Evolutionary conservation across 2,113 vertebrate genomes (phyloP).

Genomic region (Chaenocephalus aceratus): DNA sequence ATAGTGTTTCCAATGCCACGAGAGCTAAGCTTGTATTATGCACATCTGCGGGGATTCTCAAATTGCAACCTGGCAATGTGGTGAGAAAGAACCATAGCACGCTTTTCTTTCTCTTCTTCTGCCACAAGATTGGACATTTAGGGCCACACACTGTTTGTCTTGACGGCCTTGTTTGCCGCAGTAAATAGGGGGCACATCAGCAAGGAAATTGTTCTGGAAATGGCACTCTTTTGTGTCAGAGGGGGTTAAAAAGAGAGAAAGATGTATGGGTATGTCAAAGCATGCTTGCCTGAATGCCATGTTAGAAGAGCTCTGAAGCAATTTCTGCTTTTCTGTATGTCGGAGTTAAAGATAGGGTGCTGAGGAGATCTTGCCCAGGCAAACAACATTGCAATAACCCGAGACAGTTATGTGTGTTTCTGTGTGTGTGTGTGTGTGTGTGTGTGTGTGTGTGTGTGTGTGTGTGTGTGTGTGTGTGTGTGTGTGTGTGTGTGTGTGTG

Average conservation of each 20-base stretch:
- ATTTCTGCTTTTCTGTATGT: conserved; percentile 24
- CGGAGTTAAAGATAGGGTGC: conserved; percentile 29
- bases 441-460: conserved; percentile 33
- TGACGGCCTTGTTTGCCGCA: conserved; percentile 7
- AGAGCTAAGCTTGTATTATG: conserved; percentile 52
- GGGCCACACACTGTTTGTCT: conserved; percentile 34
- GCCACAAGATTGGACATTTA: conserved; percentile 50
- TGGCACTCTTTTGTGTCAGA: conserved; percentile 35
- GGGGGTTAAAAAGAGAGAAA: conserved; percentile 9
- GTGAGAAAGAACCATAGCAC: conserved; percentile 26
- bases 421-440: conserved; percentile 32
- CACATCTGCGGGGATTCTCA: conserved; percentile 64
- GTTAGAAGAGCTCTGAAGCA: conserved; percentile 17
- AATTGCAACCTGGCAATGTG: conserved; percentile 46
- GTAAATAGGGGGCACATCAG: conserved; percentile 37
- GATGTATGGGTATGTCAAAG: conserved; percentile 40
- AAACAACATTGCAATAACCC: conserved; percentile 37
- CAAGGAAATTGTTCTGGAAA: conserved; percentile 40
- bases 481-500: conserved; percentile 39
- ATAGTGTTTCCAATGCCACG: conserved; percentile 39
- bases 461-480: conserved; percentile 37
- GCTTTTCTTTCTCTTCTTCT: conserved; percentile 24
- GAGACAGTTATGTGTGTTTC: conserved; percentile 38
- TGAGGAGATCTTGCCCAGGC: conserved; percentile 10
- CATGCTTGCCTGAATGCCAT: conserved; percentile 21